Conservation (phyloP, 1,140 invertebrate species). For the Platorchestia sp. region DNA sequence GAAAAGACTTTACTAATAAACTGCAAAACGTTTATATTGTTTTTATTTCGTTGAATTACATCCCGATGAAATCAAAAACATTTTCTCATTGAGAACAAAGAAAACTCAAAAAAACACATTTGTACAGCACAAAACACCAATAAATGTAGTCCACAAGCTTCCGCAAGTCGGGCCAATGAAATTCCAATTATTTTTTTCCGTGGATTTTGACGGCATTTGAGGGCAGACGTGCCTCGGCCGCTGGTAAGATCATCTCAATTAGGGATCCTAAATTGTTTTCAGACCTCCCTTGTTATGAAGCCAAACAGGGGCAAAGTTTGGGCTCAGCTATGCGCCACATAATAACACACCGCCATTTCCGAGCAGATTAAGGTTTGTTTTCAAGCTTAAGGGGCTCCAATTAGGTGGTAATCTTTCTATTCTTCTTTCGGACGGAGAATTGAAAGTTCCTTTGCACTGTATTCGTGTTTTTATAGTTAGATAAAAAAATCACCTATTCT, state of each 20-base stretch:
- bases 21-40: no score
- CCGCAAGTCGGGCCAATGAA: background rate
- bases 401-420: background rate
- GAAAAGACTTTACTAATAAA: no score
- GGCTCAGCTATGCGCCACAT: background rate
- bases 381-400: background rate
- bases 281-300: background rate
- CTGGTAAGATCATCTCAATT: background rate
- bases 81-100: no score
- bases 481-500: background rate
- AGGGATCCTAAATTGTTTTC: conserved; percentile 1
- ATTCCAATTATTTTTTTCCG: background rate
- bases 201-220: background rate
- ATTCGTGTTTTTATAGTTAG: background rate
- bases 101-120: background rate
- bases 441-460: background rate
- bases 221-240: background rate
- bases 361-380: conserved; percentile 8
- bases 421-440: background rate
- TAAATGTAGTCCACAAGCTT: background rate
- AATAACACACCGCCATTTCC: background rate
- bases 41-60: no score
- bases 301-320: background rate
- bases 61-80: no score
- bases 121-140: background rate